phyloP scores from a whole-genome alignment of 2,888 invertebrate genomes.

The Antitype chi region DNA sequence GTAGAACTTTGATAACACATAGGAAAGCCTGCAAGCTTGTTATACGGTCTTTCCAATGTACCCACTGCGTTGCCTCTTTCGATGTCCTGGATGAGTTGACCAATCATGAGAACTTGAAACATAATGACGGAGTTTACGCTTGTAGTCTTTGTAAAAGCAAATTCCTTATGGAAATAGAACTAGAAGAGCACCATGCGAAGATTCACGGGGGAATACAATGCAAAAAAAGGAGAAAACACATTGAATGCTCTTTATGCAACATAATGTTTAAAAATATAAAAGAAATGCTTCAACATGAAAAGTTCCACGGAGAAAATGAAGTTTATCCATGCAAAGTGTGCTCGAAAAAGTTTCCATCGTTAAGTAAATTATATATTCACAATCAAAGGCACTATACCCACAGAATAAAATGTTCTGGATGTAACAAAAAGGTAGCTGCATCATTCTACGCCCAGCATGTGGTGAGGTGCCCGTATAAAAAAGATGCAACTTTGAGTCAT shows the following conservation, averaged over 20 bases:
- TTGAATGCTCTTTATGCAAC: constrained; percentile 77
- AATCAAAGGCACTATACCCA: constrained; percentile 74
- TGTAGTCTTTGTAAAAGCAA: constrained; percentile 75
- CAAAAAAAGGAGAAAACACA: constrained; percentile 74
- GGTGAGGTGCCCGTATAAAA: constrained; percentile 67
- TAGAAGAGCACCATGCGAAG: constrained; percentile 75
- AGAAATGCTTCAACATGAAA: constrained; percentile 73
- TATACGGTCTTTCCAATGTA: constrained; percentile 67
- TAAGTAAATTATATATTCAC: constrained; percentile 75
- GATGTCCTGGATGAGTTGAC: constrained; percentile 67
- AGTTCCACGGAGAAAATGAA: constrained; percentile 67
- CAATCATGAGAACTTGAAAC: constrained; percentile 70
- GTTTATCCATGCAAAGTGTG: constrained; percentile 76
- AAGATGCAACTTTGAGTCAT: constrained; percentile 53
- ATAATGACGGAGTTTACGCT: constrained; percentile 70
- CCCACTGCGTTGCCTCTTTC: constrained; percentile 75
- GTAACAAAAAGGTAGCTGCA: constrained; percentile 71
- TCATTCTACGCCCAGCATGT: constrained; percentile 73
- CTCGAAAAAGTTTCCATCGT: constrained; percentile 69
- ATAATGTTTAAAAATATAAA: constrained; percentile 72
- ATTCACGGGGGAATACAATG: constrained; percentile 76
- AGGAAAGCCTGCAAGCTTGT: constrained; percentile 69
- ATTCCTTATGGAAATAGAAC: constrained; percentile 66
- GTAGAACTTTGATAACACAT: constrained; percentile 68
- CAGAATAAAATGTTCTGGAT: constrained; percentile 71